Conservation (phyloP, 2,888 invertebrate species). For the Allygus modestus region DNA sequence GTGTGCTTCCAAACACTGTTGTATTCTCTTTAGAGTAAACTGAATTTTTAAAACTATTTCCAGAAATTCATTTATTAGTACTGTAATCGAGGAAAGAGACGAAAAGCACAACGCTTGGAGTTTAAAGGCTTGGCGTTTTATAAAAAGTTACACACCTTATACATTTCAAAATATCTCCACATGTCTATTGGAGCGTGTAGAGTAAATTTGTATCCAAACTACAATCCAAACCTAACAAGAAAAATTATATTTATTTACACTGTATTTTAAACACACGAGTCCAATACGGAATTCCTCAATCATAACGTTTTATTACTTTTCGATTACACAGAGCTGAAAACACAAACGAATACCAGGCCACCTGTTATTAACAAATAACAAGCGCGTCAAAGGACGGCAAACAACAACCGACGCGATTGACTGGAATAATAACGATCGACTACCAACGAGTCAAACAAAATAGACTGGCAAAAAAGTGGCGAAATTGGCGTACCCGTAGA, state of each 20-base stretch:
- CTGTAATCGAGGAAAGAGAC: no score
- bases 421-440: conserved; percentile 4
- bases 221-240: no score
- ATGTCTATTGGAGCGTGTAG: no score
- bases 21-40: no score
- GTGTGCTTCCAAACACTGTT: no score
- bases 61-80: no score
- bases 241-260: neutral
- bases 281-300: conserved; percentile 3
- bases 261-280: neutral
- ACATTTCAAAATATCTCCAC: no score
- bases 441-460: neutral
- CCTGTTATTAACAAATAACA: conserved; percentile 17
- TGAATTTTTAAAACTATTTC: no score
- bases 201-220: no score
- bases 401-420: neutral
- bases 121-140: no score
- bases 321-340: neutral
- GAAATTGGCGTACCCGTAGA: neutral
- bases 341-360: conserved; percentile 25
- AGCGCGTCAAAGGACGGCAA: neutral
- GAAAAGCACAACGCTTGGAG: no score
- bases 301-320: conserved; percentile 25
- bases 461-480: neutral
- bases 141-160: no score